phyloP scores from a whole-genome alignment of 2,888 invertebrate genomes.

The Psylliodes chrysocephalus region DNA sequence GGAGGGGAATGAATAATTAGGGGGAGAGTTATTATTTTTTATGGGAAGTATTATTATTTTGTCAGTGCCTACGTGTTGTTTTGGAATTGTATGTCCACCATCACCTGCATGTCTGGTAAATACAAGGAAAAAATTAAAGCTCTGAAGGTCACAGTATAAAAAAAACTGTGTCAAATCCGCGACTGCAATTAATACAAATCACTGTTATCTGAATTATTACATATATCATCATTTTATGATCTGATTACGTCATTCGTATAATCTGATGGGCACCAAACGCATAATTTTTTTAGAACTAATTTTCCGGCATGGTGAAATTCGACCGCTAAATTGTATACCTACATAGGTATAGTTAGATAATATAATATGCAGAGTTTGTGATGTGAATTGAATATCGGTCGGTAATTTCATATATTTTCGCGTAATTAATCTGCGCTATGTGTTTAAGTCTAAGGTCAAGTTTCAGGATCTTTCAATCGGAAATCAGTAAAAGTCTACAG shows the following conservation, averaged over 20 bases:
- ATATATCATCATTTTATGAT: constrained; percentile 1
- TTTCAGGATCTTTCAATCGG: neutral
- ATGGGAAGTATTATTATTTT: no score
- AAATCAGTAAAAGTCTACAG: neutral
- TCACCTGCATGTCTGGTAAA: no score
- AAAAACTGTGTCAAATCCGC: neutral
- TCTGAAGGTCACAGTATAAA: no score
- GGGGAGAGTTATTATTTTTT: no score
- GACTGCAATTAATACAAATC: constrained; percentile 6
- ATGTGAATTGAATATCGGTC: neutral
- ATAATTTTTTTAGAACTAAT: constrained; percentile 5
- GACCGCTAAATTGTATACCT: neutral
- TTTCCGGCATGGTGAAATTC: constrained; percentile 2
- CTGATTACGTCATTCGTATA: constrained; percentile 6
- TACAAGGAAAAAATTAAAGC: no score
- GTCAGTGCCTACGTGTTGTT: no score
- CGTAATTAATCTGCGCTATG: neutral
- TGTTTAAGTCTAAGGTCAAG: neutral
- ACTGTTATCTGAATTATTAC: neutral
- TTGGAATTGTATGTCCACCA: no score
- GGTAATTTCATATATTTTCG: neutral
- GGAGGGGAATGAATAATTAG: no score
- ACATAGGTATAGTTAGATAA: no score
- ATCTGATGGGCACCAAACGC: neutral
- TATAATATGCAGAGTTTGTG: no score